Percentiles rank a stretch among this genome's conserved stretches.
These are phyloP conservation scores for Pagetopsis macropterus DNA, from an alignment of 2,797 vertebrate species.

Conservation along the genomic window DNA sequence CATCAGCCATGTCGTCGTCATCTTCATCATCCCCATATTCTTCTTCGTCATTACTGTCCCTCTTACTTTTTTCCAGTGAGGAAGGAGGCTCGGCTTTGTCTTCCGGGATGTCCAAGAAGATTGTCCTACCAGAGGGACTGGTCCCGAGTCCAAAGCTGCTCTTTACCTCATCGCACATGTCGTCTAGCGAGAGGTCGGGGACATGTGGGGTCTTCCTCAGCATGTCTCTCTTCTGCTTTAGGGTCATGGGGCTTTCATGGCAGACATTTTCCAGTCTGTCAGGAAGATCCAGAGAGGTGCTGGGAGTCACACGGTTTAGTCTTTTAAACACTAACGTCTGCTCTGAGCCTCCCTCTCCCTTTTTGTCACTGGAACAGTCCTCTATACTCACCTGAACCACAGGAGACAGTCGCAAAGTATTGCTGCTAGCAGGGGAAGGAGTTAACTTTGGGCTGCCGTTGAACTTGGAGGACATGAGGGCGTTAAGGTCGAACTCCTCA, in stretches of 20 bases:
- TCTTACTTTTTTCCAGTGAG: constrained; percentile 84
- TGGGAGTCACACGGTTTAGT: constrained; percentile 64
- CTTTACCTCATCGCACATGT: constrained; percentile 81
- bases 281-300: constrained; percentile 74
- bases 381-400: constrained; percentile 93
- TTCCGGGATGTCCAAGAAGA: constrained; percentile 90
- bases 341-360: constrained; percentile 58
- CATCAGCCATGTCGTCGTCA: constrained; percentile 88
- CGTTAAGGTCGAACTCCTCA: constrained; percentile 89
- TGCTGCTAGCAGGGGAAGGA: constrained; percentile 82
- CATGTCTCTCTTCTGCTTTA: constrained; percentile 95
- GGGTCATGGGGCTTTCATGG: constrained; percentile 89
- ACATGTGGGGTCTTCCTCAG: constrained; percentile 91
- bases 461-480: constrained; percentile 72
- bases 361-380: constrained; percentile 88
- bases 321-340: constrained; percentile 53
- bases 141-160: constrained; percentile 59
- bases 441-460: constrained; percentile 76
- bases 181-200: constrained; percentile 90
- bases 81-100: constrained; percentile 86
- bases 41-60: constrained; percentile 80
- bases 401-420: constrained; percentile 86
- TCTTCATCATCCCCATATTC: constrained; percentile 89
- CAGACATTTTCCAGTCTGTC: constrained; percentile 73
- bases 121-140: constrained; percentile 85